Evolutionary conservation across 1,140 invertebrate species (phyloP).

Genomic region (Caenorhabditis brenneri): DNA sequence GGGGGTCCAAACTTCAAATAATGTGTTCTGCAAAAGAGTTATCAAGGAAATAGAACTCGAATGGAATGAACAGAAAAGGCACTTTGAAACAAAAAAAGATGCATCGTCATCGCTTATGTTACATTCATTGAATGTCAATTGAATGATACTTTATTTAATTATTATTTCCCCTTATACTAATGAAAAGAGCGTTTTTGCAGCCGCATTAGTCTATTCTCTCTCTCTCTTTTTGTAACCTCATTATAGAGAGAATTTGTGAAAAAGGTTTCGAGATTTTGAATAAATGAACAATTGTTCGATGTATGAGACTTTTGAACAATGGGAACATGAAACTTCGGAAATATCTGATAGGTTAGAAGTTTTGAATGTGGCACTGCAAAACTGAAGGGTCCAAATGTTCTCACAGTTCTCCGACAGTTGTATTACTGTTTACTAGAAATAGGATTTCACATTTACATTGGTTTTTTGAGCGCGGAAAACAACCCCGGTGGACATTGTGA

Average conservation of each 20-base stretch:
- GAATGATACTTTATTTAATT: not conserved
- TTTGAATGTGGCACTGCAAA: too few relatives aligned
- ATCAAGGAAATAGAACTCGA: not conserved
- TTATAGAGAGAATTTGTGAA: not conserved
- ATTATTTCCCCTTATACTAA: not conserved
- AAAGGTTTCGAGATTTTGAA: not conserved
- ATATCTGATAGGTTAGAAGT: too few relatives aligned
- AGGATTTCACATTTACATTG: too few relatives aligned
- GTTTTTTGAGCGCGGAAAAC: not conserved
- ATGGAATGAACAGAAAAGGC: not conserved
- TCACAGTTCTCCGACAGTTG: too few relatives aligned
- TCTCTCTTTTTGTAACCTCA: too few relatives aligned
- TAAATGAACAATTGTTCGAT: too few relatives aligned
- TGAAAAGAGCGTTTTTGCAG: slow-evolving; percentile 3
- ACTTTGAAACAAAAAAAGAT: not conserved
- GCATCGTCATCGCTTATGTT: not conserved
- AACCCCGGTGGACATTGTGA: not conserved
- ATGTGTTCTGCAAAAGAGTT: too few relatives aligned
- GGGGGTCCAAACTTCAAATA: not conserved
- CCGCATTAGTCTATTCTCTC: not conserved
- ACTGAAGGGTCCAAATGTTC: too few relatives aligned
- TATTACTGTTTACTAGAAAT: too few relatives aligned
- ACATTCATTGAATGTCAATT: slow-evolving; percentile 28
- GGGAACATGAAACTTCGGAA: too few relatives aligned
- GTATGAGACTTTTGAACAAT: too few relatives aligned